A percentile compares a stretch with the other conserved stretches of the same genome.
phyloP scores from a whole-genome alignment of 2,797 vertebrate genomes.

The Falco naumanni region DNA sequence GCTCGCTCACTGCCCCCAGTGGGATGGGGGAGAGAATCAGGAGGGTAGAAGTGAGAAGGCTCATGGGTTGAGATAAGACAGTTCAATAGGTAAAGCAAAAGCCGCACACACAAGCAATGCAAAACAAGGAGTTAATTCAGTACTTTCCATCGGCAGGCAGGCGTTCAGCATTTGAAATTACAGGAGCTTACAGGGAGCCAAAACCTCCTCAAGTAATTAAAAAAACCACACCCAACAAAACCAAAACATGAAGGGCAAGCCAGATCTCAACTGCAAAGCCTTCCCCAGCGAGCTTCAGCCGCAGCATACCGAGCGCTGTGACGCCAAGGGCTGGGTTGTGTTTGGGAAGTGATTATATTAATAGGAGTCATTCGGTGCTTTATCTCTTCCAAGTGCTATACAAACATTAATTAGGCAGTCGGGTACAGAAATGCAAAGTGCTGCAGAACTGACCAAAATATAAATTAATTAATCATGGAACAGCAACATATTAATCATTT shows the following conservation, averaged over 20 bases:
- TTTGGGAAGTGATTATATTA: background rate
- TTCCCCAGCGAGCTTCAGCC: background rate
- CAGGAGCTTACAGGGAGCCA: background rate
- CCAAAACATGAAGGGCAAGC: rapidly evolving
- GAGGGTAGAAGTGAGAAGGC: too few species aligned
- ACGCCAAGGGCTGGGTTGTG: background rate
- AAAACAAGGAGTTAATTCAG: too few species aligned
- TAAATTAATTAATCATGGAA: slow-evolving; percentile 20
- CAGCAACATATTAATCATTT: background rate
- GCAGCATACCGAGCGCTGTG: rapidly evolving
- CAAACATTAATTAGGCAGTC: slow-evolving; percentile 8
- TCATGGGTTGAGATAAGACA: too few species aligned
- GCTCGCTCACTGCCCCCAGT: too few species aligned
- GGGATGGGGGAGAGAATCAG: too few species aligned
- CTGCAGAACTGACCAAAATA: slow-evolving; percentile 32
- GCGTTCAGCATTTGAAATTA: background rate
- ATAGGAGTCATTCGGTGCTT: background rate
- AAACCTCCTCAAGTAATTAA: rapidly evolving
- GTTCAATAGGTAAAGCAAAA: too few species aligned
- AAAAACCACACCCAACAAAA: background rate
- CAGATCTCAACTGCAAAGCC: background rate
- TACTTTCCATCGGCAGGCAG: too few species aligned
- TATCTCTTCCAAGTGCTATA: background rate
- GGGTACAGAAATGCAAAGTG: background rate
- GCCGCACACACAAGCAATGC: too few species aligned